Percentiles rank a stretch among this genome's conserved stretches.
Evolutionary conservation across 2,797 vertebrate genomes (phyloP).

Genomic region (Semotilus atromaculatus): DNA sequence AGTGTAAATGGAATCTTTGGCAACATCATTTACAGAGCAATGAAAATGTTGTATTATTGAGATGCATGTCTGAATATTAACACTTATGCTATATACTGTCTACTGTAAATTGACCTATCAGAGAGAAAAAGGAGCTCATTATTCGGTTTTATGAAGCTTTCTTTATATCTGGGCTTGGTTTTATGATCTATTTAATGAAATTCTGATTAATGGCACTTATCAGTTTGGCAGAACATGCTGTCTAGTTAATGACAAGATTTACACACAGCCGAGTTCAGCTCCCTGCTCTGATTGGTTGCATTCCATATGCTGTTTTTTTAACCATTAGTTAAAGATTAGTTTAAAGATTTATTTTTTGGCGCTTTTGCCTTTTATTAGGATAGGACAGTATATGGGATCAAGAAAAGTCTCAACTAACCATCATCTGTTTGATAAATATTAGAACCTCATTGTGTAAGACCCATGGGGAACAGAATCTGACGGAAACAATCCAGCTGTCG

Average conservation of each 20-base stretch:
- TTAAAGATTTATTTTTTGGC: neutral
- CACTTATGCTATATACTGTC: neutral
- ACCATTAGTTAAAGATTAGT: neutral
- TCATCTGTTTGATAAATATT: no score
- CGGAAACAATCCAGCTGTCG: no score
- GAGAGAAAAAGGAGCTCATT: constrained; percentile 34
- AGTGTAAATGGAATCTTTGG: constrained; percentile 13
- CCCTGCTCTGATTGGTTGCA: neutral
- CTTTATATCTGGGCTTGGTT: constrained; percentile 9
- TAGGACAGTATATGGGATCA: no score
- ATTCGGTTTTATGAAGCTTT: constrained; percentile 46
- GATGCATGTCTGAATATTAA: constrained; percentile 5
- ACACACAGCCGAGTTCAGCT: neutral
- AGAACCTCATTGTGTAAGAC: no score
- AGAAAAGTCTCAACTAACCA: no score
- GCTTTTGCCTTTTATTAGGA: neutral
- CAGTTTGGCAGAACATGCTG: constrained; percentile 29
- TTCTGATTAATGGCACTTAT: constrained; percentile 37
- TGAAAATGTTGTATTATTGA: neutral
- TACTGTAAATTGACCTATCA: constrained; percentile 43
- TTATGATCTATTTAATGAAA: constrained; percentile 31
- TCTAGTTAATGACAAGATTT: constrained; percentile 10
- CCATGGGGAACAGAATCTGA: no score
- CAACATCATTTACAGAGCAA: neutral
- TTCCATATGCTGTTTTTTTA: neutral